phyloP scores from a whole-genome alignment of 2,888 invertebrate genomes.

The Willowsia nigromaculata region DNA sequence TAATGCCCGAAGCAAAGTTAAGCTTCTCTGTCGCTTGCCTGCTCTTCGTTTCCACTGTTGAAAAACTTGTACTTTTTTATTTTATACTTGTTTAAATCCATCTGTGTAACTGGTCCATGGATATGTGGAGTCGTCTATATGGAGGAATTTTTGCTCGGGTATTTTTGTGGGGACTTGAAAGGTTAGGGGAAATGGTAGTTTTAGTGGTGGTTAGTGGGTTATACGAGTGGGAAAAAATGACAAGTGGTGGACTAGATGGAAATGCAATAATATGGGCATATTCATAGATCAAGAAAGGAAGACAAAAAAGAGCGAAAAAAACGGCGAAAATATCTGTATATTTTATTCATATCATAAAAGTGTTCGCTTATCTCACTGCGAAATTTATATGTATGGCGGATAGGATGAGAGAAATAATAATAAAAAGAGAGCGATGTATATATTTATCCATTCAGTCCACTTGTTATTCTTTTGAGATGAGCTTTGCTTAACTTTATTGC shows the following conservation, averaged over 20 bases:
- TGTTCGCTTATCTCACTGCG: background rate
- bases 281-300: background rate
- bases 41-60: background rate
- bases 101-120: too few relatives aligned
- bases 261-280: background rate
- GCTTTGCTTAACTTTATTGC: slow-evolving; percentile 54
- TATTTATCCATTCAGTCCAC: background rate
- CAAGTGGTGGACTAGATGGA: background rate
- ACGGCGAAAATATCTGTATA: background rate
- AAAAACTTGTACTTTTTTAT: slow-evolving; percentile 61
- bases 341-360: background rate
- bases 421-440: background rate
- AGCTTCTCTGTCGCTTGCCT: slow-evolving; percentile 58
- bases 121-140: too few relatives aligned
- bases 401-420: background rate
- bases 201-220: too few relatives aligned
- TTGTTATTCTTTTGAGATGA: slow-evolving; percentile 33
- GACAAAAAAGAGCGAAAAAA: background rate
- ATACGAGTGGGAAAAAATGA: background rate
- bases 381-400: background rate
- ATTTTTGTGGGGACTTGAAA: too few relatives aligned
- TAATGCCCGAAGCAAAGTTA: slow-evolving; percentile 70
- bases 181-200: too few relatives aligned
- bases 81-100: too few relatives aligned
- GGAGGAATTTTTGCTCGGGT: slow-evolving; percentile 11